Conservation (phyloP, 2,113 vertebrate genomes). For the Phodopus roborovskii region DNA sequence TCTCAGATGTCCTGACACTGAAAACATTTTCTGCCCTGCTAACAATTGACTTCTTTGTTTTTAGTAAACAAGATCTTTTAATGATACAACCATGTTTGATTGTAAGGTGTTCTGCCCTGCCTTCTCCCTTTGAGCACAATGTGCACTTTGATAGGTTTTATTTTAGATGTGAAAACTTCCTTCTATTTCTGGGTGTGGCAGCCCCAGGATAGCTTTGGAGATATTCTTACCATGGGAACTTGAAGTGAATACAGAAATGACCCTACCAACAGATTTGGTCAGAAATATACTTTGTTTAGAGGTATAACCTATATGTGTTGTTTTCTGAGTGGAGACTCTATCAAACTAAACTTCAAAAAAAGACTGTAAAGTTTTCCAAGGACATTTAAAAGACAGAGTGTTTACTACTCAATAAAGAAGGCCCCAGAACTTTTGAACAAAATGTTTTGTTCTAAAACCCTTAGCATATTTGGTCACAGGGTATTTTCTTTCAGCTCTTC, state of each 20-base stretch:
- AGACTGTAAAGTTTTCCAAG: neutral
- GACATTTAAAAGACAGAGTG: neutral
- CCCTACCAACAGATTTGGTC: neutral
- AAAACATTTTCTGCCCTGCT: neutral
- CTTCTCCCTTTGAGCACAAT: neutral
- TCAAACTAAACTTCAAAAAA: neutral
- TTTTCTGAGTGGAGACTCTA: neutral
- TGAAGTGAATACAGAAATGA: neutral
- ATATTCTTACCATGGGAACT: neutral
- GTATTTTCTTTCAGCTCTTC: neutral
- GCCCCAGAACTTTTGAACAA: conserved; percentile 22
- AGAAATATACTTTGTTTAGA: conserved; percentile 6
- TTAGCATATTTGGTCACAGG: neutral
- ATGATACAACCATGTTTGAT: neutral
- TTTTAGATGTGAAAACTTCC: neutral
- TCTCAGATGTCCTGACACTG: neutral
- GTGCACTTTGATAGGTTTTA: neutral
- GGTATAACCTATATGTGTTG: neutral
- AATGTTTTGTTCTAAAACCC: neutral
- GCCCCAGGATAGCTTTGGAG: neutral
- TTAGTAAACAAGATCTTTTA: neutral
- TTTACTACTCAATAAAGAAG: neutral
- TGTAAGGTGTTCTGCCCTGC: neutral
- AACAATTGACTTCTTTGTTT: conserved; percentile 33
- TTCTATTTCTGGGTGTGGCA: neutral